Percentiles rank a stretch among this genome's conserved stretches.
Conservation (phyloP, 1,140 invertebrate genomes). For the Teleogryllus occipitalis region DNA sequence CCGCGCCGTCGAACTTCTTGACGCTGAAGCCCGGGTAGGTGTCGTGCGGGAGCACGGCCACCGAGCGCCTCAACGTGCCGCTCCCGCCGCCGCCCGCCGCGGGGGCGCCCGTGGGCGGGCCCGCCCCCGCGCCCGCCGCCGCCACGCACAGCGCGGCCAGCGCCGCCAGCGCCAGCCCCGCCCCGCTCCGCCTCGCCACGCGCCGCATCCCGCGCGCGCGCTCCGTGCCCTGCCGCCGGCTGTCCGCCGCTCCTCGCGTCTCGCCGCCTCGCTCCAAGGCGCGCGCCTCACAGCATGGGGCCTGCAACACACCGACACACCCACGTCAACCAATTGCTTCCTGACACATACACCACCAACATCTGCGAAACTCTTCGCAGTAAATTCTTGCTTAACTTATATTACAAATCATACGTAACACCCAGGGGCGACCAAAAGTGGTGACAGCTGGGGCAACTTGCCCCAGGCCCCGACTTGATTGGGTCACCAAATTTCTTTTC, state of each 20-base stretch:
- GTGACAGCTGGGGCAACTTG: neutral
- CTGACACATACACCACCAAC: neutral
- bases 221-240: too few species aligned
- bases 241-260: neutral
- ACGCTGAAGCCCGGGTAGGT: conserved; percentile 77
- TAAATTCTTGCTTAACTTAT: neutral
- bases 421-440: neutral
- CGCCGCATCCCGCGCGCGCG: neutral
- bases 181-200: neutral
- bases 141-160: conserved; percentile 16
- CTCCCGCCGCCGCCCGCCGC: neutral
- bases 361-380: neutral
- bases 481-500: too few species aligned
- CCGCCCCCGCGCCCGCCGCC: conserved; percentile 11
- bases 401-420: too few species aligned
- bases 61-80: conserved; percentile 25
- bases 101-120: conserved; percentile 2
- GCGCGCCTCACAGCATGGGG: neutral
- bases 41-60: conserved; percentile 52
- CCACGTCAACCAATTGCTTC: neutral
- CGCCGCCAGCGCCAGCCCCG: neutral
- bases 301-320: neutral
- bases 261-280: too few species aligned
- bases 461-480: too few species aligned
- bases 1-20: conserved; percentile 52